Evolutionary conservation across 2,113 vertebrate species (phyloP), one percentile per base, ranked within the genome.

Genomic region (Sebastes fasciatus): DNA sequence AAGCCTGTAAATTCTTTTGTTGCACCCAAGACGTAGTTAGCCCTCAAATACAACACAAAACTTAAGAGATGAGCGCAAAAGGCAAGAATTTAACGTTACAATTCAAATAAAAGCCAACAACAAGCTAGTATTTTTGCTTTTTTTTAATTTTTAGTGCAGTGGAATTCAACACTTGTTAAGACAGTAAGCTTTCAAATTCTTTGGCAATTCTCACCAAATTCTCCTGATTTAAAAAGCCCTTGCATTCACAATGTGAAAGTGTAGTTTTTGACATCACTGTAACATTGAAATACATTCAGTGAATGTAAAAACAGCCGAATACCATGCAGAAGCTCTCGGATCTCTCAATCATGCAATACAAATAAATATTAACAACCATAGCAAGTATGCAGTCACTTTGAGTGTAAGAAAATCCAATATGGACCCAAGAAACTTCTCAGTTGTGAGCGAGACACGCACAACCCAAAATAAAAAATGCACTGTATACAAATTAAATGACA

Each of bases 331-430:
- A 88, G 70, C 81, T 85, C 86, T 86, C 84, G 60, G 70, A 88
- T 74, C 62, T 74, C 9, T 78, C 52, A 52, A 4, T 74, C 90
- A 89, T 92, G 90, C 90, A 88, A 72, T 21, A 87, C 26, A 75
- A 79, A 82, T 82, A 90, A 90, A 89, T 79, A 85, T 45, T 16
- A 54, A 85, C 61, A 55, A 52, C 43, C 64, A 49, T 40, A 66
- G 68, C n/a, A 68, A 79, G n/a, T 57, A 46, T 60, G 55, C 75
- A 77, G 74, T 40, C 79, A 43, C 55, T 77, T 65, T 55, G 4
- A 79, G n/a, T 43, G 67, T 82, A 80, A 79, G 52, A 79, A 34
- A 79, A 92, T 94, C 94, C 93, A 94, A 93, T 92, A 89, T 94
- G 93, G 94, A 94, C 86, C 80, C 88, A 76, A 88, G 72, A 76